Evolutionary conservation across 2,888 invertebrate genomes (phyloP), one percentile per base, ranked within the genome.

Genomic region (Plemyria rubiginata): DNA sequence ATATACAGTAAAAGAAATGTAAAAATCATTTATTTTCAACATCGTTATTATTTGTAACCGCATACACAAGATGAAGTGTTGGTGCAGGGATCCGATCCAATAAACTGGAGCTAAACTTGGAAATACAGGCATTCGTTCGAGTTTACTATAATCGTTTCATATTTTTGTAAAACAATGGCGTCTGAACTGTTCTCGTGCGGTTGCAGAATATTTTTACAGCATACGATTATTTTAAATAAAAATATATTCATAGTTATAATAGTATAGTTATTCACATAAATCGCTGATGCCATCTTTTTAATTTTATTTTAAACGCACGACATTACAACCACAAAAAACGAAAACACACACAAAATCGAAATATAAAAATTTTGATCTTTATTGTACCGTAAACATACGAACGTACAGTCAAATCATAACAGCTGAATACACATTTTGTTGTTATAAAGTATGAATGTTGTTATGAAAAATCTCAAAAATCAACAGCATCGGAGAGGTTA

Each of bases 71-170:
- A 32, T 6, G 22, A 16, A 43, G 22, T 32, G 51, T 45, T 36
- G 40, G 41, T 54, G 41, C 40, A 55, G 15, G 38, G 41, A 57
- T 41, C 32, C 16, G 15, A 52, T n/a, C 5, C 49, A 62, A 54
- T 53, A 58, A 60, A 60, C 60, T 45, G 16, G 38, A 60, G 51
- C 43, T 50, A 49, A 60, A 60, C 49, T 32, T 36, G 38, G 32
- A 54, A 54, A 46, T 38, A 40, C 50, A 56, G 54, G 45, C 52
- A 50, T 65, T 65, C 36, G 43, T 60, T 54, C 22, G 65, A 73
- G 70, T 73, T 75, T 71, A 74, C 66, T 74, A 74, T 78, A 79
- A 80, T 77, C 76, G 76, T 65, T 60, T 78, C 75, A 78, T 78
- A 79, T 80, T 78, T 80, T 73, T 74, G 69, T 71, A 72, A 74